Percentiles rank a stretch among this genome's conserved stretches.
These are phyloP conservation scores for Pogona vitticeps DNA, from an alignment of 2,113 vertebrate genomes.

Conservation along the genomic window DNA sequence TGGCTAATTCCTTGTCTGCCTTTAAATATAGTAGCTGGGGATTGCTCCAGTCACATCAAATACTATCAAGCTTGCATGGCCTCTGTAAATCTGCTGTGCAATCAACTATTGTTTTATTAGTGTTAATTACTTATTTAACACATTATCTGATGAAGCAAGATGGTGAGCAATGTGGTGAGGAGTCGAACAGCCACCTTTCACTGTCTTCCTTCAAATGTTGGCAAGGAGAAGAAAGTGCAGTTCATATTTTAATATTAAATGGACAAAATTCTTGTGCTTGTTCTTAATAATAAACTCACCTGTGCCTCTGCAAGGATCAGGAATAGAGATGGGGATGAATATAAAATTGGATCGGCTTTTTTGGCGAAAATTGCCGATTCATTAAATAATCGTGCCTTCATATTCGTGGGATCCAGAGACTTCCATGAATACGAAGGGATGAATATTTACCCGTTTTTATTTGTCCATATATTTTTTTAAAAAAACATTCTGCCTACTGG, in stretches of 20 bases:
- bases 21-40: conserved; percentile 38
- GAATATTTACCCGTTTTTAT: no score
- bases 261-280: not conserved
- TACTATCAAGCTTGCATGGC: not conserved
- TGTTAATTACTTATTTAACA: conserved; percentile 14
- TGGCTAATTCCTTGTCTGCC: conserved; percentile 31
- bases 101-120: not conserved
- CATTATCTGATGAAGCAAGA: not conserved
- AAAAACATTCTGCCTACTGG: no score
- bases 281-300: not conserved
- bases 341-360: no score
- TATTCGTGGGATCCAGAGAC: no score
- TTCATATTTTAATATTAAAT: not conserved
- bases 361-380: no score
- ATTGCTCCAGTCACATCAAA: fast-evolving
- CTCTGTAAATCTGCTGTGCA: conserved; percentile 13
- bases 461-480: no score
- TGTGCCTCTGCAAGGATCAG: not conserved
- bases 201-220: not conserved
- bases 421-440: no score
- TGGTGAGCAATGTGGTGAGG: not conserved
- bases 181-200: not conserved
- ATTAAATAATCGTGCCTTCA: no score
- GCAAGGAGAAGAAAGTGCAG: not conserved
- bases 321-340: no score